Conservation (phyloP, 2,888 invertebrate genomes). For the Eristalis pertinax region DNA sequence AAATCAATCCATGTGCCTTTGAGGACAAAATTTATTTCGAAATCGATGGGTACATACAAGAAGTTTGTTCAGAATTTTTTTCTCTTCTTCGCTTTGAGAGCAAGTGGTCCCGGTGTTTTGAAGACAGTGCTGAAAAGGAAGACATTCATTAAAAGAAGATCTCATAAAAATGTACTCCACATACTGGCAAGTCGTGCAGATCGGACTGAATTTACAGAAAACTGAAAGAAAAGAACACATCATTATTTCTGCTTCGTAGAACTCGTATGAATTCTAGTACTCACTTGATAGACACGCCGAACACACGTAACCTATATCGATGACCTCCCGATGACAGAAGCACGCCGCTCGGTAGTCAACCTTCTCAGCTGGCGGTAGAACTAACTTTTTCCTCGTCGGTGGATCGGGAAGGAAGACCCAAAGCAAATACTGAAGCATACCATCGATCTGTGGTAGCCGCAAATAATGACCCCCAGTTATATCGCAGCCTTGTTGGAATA, state of each 20-base stretch:
- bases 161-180: conserved; percentile 82
- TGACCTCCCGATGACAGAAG: conserved; percentile 97
- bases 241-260: not conserved
- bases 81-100: conserved; percentile 91
- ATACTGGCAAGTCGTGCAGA: conserved; percentile 98
- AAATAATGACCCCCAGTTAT: conserved; percentile 96
- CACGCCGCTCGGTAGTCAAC: conserved; percentile 99
- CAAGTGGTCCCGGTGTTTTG: conserved; percentile 91
- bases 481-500: conserved; percentile 98
- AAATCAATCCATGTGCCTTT: not conserved
- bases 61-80: conserved; percentile 83
- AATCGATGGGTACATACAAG: not conserved
- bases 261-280: conserved; percentile 74
- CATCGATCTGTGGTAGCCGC: conserved; percentile 92
- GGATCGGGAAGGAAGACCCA: conserved; percentile 97
- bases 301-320: conserved; percentile 98
- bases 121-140: conserved; percentile 89
- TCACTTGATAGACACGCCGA: conserved; percentile 97
- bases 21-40: not conserved
- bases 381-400: conserved; percentile 89
- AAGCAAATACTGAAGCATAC: conserved; percentile 84
- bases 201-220: conserved; percentile 98
- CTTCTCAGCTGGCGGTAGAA: conserved; percentile 93
- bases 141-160: not conserved
- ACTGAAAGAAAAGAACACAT: conserved; percentile 84